A percentile compares a stretch with the other conserved stretches of the same genome.
These are phyloP conservation scores for Lasiurus borealis DNA, from an alignment of 2,113 vertebrate genomes.

Conservation along the genomic window DNA sequence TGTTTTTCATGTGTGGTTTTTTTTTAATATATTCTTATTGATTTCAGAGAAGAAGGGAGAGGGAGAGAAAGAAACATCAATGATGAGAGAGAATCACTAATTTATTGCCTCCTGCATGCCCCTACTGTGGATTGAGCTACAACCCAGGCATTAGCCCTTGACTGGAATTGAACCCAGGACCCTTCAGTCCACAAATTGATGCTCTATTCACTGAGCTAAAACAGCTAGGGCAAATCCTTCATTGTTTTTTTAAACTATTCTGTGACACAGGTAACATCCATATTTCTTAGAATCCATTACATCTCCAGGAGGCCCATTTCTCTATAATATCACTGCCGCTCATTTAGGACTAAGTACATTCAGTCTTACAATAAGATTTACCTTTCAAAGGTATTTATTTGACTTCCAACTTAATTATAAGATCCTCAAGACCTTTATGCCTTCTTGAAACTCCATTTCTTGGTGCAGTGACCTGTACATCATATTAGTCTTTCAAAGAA, in stretches of 20 bases:
- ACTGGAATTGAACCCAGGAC: too few relatives aligned
- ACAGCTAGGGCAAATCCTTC: too few relatives aligned
- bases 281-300: slow-evolving; percentile 39
- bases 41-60: too few relatives aligned
- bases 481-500: slow-evolving; percentile 47
- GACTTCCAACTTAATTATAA: slow-evolving; percentile 69
- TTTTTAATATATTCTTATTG: too few relatives aligned
- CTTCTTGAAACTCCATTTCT: slow-evolving; percentile 71
- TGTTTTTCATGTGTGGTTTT: too few relatives aligned
- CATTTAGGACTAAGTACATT: slow-evolving; percentile 61
- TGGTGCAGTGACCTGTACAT: slow-evolving; percentile 51
- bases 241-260: background rate
- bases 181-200: too few relatives aligned
- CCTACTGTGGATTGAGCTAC: too few relatives aligned
- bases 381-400: slow-evolving; percentile 67
- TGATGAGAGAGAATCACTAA: too few relatives aligned
- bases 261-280: background rate
- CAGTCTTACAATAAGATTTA: slow-evolving; percentile 62
- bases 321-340: slow-evolving; percentile 29
- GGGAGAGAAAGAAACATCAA: too few relatives aligned
- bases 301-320: slow-evolving; percentile 37
- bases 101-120: too few relatives aligned
- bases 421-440: slow-evolving; percentile 65
- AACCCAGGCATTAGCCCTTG: too few relatives aligned
- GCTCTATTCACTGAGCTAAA: too few relatives aligned